Base-by-base conservation (phyloP, 1,140 invertebrate genomes). In the Agrypnia vestita region DNA sequence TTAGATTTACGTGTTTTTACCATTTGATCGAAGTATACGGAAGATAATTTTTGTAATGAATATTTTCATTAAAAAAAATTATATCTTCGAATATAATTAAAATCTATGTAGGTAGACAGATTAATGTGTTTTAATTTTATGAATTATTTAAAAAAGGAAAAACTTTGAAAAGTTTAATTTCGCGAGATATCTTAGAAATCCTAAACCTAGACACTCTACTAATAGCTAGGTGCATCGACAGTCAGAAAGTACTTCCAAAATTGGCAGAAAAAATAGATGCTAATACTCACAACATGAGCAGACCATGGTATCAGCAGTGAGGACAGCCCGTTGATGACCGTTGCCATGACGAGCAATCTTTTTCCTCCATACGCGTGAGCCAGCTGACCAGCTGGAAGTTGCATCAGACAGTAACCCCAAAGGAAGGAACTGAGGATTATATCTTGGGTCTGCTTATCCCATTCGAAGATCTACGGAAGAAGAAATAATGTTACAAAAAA, bases 391-490 rank as follows among this genome's bases (percentile, higher is more conserved):
- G 90, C 90, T 7, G 91, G 91, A 75, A 92, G 84, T 83, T 93
- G 93, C 82, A 89, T 93, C 12, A 89, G 61, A 6, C 92, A 90
- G 84, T 94, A 94, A 0, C 94, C 94, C 90, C 93, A 94, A 84
- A 94, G 94, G 84, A 95, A 94, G 0, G 93, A 90, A 51, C 92
- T 92, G 13, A 94, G 86, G 7, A 94, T 88, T 15, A 90, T 84
- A 4, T 92, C 91, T 79, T 92, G 90, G 1, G 90, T 88, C 7
- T 85, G 73, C 10, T 90, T 86, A 79, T 88, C 86, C 93, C 93
- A 94, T 13, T 87, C 81, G 83, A 92, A 94, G n/a, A 83, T 82
- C 82, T 86, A 77, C 7, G 86, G 85, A 69, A 76, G 6, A 35
- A 51, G 9, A 10, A 51, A 7, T 17, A 35, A 35, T 6, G 25